phyloP scores from a whole-genome alignment of 2,113 vertebrate species.

The Aythya baeri region DNA sequence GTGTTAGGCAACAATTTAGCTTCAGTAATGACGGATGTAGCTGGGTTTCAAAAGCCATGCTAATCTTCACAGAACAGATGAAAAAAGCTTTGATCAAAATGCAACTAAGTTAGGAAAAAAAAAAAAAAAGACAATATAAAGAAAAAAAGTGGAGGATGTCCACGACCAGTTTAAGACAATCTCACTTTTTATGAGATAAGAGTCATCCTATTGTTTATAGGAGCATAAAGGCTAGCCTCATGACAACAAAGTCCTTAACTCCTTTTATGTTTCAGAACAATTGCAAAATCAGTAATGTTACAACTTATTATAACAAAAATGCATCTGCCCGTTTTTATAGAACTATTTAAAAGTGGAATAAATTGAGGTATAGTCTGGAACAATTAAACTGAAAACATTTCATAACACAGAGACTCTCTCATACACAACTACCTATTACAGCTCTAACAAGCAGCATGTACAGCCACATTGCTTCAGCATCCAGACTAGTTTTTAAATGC shows the following conservation, averaged over 20 bases:
- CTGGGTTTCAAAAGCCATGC: not conserved
- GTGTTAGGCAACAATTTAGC: not conserved
- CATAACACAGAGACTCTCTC: not conserved
- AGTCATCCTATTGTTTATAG: not conserved
- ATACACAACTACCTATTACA: not conserved
- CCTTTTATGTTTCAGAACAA: not conserved
- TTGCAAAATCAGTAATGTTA: not conserved
- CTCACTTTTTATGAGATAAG: not conserved
- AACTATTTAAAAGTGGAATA: not conserved
- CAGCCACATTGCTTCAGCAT: not conserved
- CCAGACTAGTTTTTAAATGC: fast-evolving
- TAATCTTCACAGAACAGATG: not conserved
- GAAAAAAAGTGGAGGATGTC: not conserved
- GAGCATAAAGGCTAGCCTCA: not conserved
- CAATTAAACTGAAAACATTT: fast-evolving
- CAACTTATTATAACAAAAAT: not conserved
- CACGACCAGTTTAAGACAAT: not conserved
- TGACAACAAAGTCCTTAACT: not conserved
- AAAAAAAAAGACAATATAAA: not conserved
- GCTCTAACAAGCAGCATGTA: not conserved
- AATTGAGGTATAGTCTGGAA: not conserved
- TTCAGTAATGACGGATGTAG: not conserved
- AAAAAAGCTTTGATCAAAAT: not conserved
- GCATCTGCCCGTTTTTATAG: not conserved
- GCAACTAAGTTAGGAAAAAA: not conserved